These are phyloP conservation scores for Limenitis arthemis DNA, from an alignment of 2,888 invertebrate species.

Conservation along the genomic window DNA sequence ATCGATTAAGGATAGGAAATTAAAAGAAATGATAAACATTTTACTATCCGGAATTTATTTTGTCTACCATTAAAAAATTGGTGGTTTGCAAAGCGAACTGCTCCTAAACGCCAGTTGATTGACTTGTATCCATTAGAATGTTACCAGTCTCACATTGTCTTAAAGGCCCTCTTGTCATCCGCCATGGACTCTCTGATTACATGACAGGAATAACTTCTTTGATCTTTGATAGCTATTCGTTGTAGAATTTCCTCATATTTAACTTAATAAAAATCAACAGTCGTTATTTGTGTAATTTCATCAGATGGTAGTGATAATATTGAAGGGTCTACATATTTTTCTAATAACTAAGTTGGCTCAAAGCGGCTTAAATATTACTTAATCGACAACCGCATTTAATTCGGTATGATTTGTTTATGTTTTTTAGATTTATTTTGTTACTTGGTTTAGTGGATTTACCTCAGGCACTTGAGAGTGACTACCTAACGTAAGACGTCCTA, in stretches of 20 bases:
- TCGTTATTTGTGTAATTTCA: conserved; percentile 23
- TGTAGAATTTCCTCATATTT: neutral
- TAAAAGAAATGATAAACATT: conserved; percentile 8
- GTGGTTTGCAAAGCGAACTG: conserved; percentile 57
- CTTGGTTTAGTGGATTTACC: conserved; percentile 20
- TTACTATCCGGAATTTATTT: conserved; percentile 33
- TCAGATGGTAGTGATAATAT: conserved; percentile 16
- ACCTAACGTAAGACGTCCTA: neutral
- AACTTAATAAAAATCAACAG: neutral
- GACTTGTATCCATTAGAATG: conserved; percentile 44
- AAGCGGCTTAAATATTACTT: conserved; percentile 58
- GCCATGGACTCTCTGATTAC: conserved; percentile 12
- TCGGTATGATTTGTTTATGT: conserved; percentile 49
- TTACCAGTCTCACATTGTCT: conserved; percentile 29
- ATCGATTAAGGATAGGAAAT: conserved; percentile 37
- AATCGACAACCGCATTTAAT: conserved; percentile 49
- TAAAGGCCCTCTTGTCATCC: conserved; percentile 7
- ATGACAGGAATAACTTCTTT: conserved; percentile 10
- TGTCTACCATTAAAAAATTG: conserved; percentile 35
- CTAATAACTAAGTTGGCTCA: conserved; percentile 38
- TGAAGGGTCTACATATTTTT: conserved; percentile 4
- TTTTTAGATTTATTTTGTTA: conserved; percentile 51
- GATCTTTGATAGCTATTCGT: neutral
- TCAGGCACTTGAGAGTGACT: conserved; percentile 11
- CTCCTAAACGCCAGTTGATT: conserved; percentile 31